Percentiles rank a stretch among this genome's conserved stretches.
phyloP scores from a whole-genome alignment of 2,113 vertebrate species.

The Dasypus novemcinctus region DNA sequence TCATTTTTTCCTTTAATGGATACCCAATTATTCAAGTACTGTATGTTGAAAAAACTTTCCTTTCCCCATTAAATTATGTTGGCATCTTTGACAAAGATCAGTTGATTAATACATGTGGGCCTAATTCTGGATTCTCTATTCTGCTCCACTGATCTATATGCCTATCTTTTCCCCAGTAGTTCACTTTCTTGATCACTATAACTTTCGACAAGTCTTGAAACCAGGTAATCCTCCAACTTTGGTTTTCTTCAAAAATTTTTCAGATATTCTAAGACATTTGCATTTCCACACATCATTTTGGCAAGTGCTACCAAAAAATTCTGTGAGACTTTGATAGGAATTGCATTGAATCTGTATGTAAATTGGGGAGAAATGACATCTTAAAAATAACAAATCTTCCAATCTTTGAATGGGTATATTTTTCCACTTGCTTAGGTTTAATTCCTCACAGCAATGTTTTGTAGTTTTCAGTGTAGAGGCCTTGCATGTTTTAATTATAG shows the following conservation, averaged over 20 bases:
- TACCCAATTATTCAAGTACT: no score
- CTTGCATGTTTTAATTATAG: not conserved
- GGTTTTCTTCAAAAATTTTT: conserved; percentile 9
- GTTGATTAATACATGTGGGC: not conserved
- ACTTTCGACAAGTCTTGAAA: not conserved
- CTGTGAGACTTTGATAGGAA: not conserved
- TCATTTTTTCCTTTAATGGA: not conserved
- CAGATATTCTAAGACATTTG: not conserved
- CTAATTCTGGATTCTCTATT: not conserved
- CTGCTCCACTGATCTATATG: no score
- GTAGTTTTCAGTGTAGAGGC: not conserved
- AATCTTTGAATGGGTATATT: not conserved
- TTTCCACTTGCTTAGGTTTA: not conserved
- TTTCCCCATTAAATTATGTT: not conserved
- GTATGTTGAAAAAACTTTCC: no score
- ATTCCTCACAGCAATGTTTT: not conserved
- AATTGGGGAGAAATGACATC: not conserved
- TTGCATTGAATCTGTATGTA: not conserved
- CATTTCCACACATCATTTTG: not conserved
- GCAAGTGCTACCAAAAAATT: not conserved
- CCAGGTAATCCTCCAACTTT: not conserved
- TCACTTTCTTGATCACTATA: no score
- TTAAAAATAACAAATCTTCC: not conserved
- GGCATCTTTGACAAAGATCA: not conserved
- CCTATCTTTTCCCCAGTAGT: no score